Evolutionary conservation across 2,888 invertebrate species (phyloP).

Genomic region (Apotomis betuletana): DNA sequence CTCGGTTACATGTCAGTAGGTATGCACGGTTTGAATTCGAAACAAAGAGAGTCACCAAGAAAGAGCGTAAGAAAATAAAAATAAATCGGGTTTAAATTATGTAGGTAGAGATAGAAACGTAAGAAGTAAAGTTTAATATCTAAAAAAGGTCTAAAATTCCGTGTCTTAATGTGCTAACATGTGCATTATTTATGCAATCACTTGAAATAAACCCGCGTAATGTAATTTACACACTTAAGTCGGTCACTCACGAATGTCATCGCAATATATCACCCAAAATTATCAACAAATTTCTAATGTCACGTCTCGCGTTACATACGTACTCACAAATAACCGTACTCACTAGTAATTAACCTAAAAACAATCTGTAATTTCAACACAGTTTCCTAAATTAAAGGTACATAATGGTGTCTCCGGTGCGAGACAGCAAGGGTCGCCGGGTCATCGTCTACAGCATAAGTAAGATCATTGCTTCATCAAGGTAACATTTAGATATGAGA

Average conservation of each 20-base stretch:
- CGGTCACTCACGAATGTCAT: slow-evolving; percentile 25
- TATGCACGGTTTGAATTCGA: too few species aligned
- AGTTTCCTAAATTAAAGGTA: slow-evolving; percentile 82
- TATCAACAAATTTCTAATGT: slow-evolving; percentile 18
- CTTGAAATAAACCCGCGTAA: neutral
- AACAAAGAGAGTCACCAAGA: too few species aligned
- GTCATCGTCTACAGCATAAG: slow-evolving; percentile 87
- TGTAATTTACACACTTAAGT: slow-evolving; percentile 17
- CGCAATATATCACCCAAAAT: slow-evolving; percentile 16
- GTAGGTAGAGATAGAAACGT: too few species aligned
- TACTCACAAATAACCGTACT: slow-evolving; percentile 26
- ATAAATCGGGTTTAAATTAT: too few species aligned
- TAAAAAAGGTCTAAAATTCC: too few species aligned
- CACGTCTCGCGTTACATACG: slow-evolving; percentile 10
- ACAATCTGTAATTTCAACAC: slow-evolving; percentile 52
- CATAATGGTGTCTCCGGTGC: slow-evolving; percentile 88
- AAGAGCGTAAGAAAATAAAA: too few species aligned
- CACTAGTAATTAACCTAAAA: slow-evolving; percentile 39
- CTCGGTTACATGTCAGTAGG: too few species aligned
- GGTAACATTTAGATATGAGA: slow-evolving; percentile 40
- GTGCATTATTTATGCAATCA: neutral
- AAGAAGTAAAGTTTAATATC: too few species aligned
- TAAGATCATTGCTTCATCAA: slow-evolving; percentile 61
- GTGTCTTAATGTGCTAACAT: too few species aligned
- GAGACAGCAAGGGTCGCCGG: slow-evolving; percentile 88